Base-by-base conservation (phyloP, 1,140 invertebrate genomes). In the Magallana ariakensis region DNA sequence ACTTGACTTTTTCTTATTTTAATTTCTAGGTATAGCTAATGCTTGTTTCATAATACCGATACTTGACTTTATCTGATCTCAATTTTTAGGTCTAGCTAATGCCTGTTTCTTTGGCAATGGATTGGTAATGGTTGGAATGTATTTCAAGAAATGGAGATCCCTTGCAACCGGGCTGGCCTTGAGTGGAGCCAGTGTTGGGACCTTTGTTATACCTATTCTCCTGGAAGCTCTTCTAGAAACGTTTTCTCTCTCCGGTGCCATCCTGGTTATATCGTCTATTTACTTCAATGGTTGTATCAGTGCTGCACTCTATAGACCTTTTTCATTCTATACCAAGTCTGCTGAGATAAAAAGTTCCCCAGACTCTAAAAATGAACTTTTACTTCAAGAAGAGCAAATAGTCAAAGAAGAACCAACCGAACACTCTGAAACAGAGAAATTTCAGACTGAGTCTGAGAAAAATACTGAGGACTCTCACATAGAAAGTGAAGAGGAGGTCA, bases 131-230 rank as follows among this genome's bases (percentile, higher is more conserved):
- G 33, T 94, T 10, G 93, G 93, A 7, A 84, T 87, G 33, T 94
- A 94, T 83, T 94, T 94, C 85, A 87, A 88, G 15, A 93, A 92
- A 56, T 84, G 88, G 1, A 86, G 92, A 15, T 87, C 93, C 13
- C 9, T 93, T 55, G 94, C 94, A 15, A 94, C 91, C 87, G 93
- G 93, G n/a, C 10, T 94, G n/a, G 90, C 91, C 13, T 81, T 92
- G 57, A 85, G 92, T 15, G 93, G 93, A 7, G 87, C 92, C 15
- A 92, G 93, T 88, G 89, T 92, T 15, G 92, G 92, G 10, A 86
- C 88, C 19, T 91, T 91, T 85, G 89, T 85, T 13, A n/a, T 94
- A 19, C 92, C 94, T 7, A 92, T 91, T 0, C 75, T 94, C 8
- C 89, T 92, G 57, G 90, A 92, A 80, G 91, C 80, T 86, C 84